Evolutionary conservation across 2,797 vertebrate species (phyloP), one percentile per base, ranked within the genome.

Genomic region (Garrulus glandarius): DNA sequence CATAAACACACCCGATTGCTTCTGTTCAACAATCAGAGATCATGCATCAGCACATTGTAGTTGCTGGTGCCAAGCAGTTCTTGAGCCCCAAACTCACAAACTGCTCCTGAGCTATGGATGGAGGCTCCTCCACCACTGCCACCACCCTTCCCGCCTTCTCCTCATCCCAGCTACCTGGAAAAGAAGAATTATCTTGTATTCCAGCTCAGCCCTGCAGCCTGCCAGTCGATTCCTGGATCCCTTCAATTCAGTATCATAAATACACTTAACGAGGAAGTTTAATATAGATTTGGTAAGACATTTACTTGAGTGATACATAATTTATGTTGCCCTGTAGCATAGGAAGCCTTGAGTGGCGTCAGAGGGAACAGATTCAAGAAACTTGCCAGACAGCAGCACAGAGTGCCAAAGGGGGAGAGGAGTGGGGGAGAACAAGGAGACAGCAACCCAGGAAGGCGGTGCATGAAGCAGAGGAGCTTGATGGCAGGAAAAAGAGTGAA

Each of bases 291-390:
- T 72, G 87, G 76, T 80, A 20, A 57, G 87, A 75, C 91, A 93
- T 71, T 60, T 92, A 88, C 61, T 87, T 74, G 44, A 92, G 67
- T 1, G 5, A 94, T 95, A 44, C 78, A 93, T 96, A 84, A 97
- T 97, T 96, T 82, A 96, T 96, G 60, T 9, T 89, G 92, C 91
- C 92, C 85, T 92, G 85, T 94, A 89, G 92, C 85, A 82, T 0
- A 60, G 72, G 52, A 93, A 92, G 87, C 55, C 15, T 0, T 68
- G 82, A 89, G 68, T 13, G 46, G 86, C 5, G 4, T 79, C 56
- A 77, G 77, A 91, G 67, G 0, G 34, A 94, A 39, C 1, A 5
- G 61, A 71, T 23, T 55, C 50, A 52, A 78, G 89, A 23, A 76
- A 63, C 49, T 74, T 2, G 1, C 55, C 53, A 72, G 57, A 60